Conservation (phyloP, 37 sponge, comb jelly and placozoan genomes). For the Halichondria panicea region DNA sequence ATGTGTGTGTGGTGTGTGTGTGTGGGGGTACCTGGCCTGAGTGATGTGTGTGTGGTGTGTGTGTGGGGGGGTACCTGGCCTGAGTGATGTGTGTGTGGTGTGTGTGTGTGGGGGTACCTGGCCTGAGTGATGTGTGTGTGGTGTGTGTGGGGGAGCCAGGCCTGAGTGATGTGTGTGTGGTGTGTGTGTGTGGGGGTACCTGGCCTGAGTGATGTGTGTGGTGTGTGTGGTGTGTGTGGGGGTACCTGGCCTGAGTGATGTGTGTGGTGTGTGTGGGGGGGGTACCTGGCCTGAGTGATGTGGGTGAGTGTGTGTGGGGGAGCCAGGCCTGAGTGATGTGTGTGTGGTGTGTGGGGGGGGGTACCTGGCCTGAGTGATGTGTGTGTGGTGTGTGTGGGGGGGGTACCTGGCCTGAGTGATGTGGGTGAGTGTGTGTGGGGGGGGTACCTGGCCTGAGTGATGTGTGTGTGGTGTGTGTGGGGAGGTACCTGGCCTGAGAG, state of each 20-base stretch:
- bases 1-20: not conserved
- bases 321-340: not conserved
- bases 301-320: constrained; percentile 21
- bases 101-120: constrained; percentile 27
- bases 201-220: constrained; percentile 37
- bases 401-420: constrained; percentile 51
- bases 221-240: not conserved
- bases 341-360: not conserved
- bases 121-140: constrained; percentile 10
- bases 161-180: constrained; percentile 8
- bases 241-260: constrained; percentile 47
- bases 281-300: constrained; percentile 53
- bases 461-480: not conserved
- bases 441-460: not conserved
- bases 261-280: not conserved
- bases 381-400: not conserved
- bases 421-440: constrained; percentile 25
- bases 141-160: constrained; percentile 24
- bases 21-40: constrained; percentile 35
- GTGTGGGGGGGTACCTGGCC: constrained; percentile 32
- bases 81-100: not conserved
- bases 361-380: constrained; percentile 47
- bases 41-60: not conserved
- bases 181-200: constrained; percentile 2
- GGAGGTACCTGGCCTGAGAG: constrained; percentile 48